Evolutionary conservation across 1,140 invertebrate species (phyloP).

Genomic region (Camponotus vicinus): DNA sequence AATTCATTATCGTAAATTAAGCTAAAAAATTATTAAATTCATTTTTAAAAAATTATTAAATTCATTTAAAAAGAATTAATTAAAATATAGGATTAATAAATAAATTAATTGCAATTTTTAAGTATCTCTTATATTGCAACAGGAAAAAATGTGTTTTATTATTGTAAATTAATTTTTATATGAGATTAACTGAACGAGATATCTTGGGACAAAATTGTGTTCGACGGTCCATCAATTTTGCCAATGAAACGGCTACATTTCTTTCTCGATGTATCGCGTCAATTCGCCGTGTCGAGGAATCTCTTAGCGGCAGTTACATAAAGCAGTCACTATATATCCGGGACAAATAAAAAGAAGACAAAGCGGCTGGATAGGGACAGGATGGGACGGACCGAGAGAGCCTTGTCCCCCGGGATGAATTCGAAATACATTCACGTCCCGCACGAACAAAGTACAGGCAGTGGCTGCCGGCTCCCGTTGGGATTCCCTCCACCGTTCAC

Average conservation of each 20-base stretch:
- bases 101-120: background rate
- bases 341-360: slow-evolving; percentile 27
- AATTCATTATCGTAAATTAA: too few relatives aligned
- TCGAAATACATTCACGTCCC: slow-evolving; percentile 55
- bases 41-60: too few relatives aligned
- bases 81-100: background rate
- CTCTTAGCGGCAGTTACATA: slow-evolving; percentile 22
- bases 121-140: background rate
- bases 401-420: slow-evolving; percentile 31
- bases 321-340: slow-evolving; percentile 9
- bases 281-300: background rate
- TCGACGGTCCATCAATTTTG: background rate
- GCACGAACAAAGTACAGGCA: slow-evolving; percentile 44
- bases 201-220: background rate
- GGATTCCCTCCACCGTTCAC: slow-evolving; percentile 21
- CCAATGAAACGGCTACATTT: background rate
- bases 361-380: background rate
- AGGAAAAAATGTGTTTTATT: background rate
- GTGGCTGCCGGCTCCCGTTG: slow-evolving; percentile 34
- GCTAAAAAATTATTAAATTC: background rate
- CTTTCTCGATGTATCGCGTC: background rate
- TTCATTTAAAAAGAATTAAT: background rate
- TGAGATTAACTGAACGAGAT: background rate
- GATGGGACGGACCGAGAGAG: background rate
- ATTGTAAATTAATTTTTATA: background rate